phyloP scores from a whole-genome alignment of 2,113 vertebrate genomes.

The Ciconia maguari region DNA sequence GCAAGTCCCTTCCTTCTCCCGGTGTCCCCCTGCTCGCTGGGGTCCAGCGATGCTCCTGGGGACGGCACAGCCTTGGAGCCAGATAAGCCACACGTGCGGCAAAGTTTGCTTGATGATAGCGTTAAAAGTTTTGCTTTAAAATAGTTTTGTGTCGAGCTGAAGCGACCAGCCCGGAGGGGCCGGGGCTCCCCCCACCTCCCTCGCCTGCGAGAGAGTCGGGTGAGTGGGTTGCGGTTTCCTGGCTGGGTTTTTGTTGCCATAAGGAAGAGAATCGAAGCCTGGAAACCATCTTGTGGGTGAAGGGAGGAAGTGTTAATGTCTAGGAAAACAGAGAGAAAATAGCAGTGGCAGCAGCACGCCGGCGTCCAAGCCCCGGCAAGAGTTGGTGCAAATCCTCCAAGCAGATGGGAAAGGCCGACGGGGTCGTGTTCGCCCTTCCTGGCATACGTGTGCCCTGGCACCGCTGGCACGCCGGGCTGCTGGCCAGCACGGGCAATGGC shows the following conservation, averaged over 20 bases:
- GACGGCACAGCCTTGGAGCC: background rate
- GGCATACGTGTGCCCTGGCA: background rate
- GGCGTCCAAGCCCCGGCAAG: background rate
- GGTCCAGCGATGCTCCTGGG: background rate
- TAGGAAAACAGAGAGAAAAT: conserved; percentile 55
- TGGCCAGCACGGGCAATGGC: background rate
- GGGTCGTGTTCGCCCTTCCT: background rate
- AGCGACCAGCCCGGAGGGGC: background rate
- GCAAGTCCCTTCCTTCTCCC: background rate
- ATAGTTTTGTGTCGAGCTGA: background rate
- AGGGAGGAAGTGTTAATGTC: conserved; percentile 49
- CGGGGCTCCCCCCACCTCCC: background rate
- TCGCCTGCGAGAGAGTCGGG: background rate
- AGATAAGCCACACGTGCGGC: accelerated
- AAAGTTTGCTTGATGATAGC: background rate
- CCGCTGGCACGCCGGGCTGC: background rate
- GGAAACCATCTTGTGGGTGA: conserved; percentile 57
- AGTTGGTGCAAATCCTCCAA: background rate
- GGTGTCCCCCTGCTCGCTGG: accelerated
- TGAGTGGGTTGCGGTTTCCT: conserved; percentile 31
- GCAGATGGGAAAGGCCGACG: background rate
- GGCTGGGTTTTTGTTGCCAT: conserved; percentile 42
- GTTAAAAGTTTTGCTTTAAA: background rate
- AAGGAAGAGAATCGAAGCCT: conserved; percentile 38
- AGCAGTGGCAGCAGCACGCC: background rate